Evolutionary conservation across 2,797 vertebrate species (phyloP), one percentile per base, ranked within the genome.

Genomic region (Heterohyrax brucei): DNA sequence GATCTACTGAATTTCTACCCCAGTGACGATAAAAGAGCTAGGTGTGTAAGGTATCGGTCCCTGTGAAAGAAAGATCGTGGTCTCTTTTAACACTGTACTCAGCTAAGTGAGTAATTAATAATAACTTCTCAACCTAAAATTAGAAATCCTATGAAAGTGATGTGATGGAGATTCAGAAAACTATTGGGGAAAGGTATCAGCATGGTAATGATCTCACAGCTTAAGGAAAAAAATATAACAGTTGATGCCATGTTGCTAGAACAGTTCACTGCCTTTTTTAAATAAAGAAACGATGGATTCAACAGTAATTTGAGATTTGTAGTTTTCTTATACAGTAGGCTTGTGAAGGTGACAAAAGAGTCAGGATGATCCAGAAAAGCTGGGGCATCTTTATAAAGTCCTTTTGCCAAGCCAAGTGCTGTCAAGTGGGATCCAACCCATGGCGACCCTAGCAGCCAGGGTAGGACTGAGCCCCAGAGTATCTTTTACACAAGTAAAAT

Each of bases 341-440:
- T 80, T 96, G 16, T 76, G 30, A 91, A 22, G 21, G 19, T 33
- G 24, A 96, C 59, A 72, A 88, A 86, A 91, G 10, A 56, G 10
- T 59, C 28, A 89, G 39, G 53, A 66, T 79, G 90, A 89, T 10
- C 44, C 33, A 78, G 8, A n/a, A 73, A 96, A 48, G 9, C 16
- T 87, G 66, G 21, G 66, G 68, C 39, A 80, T 79, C 19, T 62
- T 95, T 93, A 77, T 13, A 62, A 73, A 50, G 68, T 33, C 89
- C 1, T 84, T 39, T 39, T 39, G 39, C 39, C 39, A 39, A 39
- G 39, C 39, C 39, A 39, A 39, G 39, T 39, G 39, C 39, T 39
- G 39, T 39, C 39, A 39, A 39, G 39, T 39, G 39, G 39, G 39
- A 39, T 39, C 39, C 39, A 39, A 39, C 39, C 39, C 39, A 39